Percentiles rank a stretch among this genome's conserved stretches.
phyloP scores from a whole-genome alignment of 2,888 invertebrate species.

The Strigamia maritima region DNA sequence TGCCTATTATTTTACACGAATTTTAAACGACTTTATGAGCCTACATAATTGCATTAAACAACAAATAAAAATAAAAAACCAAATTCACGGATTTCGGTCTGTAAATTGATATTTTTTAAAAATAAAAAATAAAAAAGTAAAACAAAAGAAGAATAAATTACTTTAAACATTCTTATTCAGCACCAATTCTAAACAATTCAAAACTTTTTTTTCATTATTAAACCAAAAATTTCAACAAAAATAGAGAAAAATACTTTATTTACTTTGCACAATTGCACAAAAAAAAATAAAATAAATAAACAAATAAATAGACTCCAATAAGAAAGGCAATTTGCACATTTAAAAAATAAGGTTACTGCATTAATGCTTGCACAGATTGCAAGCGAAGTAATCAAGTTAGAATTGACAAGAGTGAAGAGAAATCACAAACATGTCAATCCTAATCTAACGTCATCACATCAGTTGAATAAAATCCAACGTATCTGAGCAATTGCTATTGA shows the following conservation, averaged over 20 bases:
- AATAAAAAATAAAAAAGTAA: no score
- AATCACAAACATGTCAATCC: slow-evolving; percentile 29
- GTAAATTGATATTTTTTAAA: no score
- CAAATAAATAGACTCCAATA: neutral
- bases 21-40: no score
- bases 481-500: neutral
- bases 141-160: neutral
- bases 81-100: no score
- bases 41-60: no score
- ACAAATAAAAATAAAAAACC: no score
- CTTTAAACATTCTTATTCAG: neutral
- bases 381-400: slow-evolving; percentile 3
- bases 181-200: neutral
- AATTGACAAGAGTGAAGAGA: slow-evolving; percentile 8
- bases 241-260: neutral
- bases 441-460: neutral
- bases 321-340: neutral
- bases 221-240: neutral
- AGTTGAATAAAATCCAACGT: slow-evolving; percentile 12
- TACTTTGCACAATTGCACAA: neutral
- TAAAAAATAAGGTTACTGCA: neutral
- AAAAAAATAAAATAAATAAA: neutral
- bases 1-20: no score
- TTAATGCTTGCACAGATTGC: neutral
- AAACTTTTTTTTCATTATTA: neutral